A percentile compares a stretch with the other conserved stretches of the same genome.
Evolutionary conservation across 2,113 vertebrate genomes (phyloP).

Genomic region (Carassius gibelio): DNA sequence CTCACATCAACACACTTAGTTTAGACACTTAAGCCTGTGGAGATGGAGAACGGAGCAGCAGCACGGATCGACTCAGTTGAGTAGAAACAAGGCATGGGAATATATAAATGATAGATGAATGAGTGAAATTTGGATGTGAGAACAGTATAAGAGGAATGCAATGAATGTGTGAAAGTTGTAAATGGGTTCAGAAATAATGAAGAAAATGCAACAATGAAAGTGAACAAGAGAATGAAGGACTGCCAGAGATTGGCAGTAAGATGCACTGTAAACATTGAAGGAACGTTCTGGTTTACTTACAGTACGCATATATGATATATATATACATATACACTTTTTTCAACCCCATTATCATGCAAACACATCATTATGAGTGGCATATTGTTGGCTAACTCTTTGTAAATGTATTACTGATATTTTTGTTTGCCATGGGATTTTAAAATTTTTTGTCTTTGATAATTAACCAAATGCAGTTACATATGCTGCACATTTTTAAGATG

Average conservation of each 20-base stretch:
- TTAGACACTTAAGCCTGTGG: not conserved
- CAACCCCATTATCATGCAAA: no score
- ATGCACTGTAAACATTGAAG: not conserved
- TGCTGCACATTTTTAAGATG: not conserved
- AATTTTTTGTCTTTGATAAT: not conserved
- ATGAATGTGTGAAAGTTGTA: not conserved
- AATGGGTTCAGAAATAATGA: not conserved
- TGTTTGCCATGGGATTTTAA: not conserved
- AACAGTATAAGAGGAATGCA: not conserved
- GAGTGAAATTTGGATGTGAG: not conserved
- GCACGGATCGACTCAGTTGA: not conserved
- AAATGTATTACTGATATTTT: not conserved
- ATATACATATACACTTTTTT: no score
- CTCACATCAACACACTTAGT: constrained; percentile 17
- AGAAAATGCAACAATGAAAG: not conserved
- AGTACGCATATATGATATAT: no score
- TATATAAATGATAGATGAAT: not conserved
- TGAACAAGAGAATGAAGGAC: not conserved
- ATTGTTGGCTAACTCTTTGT: not conserved
- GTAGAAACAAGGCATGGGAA: not conserved
- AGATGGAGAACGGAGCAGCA: not conserved
- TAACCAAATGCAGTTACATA: not conserved
- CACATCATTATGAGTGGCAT: not conserved
- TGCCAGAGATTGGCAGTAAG: not conserved
- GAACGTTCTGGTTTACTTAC: not conserved